Evolutionary conservation across 2,113 vertebrate species (phyloP), one percentile per base, ranked within the genome.

Genomic region (Carlito syrichta): DNA sequence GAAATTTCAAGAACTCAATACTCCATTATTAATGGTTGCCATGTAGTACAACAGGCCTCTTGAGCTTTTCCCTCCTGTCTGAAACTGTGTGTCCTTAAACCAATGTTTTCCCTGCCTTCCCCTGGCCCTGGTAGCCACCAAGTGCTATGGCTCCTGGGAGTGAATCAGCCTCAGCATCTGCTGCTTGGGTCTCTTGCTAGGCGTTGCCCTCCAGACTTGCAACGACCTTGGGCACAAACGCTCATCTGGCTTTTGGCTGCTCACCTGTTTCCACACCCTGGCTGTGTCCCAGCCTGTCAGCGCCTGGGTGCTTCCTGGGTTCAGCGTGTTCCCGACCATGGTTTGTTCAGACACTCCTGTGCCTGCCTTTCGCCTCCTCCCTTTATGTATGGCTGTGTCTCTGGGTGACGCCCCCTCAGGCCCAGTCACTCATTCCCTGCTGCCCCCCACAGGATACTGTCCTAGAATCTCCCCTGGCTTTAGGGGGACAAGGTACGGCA

Each of bases 351-450:
- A 77, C 52, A 11, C 38, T 76, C 68, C 40, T 10, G 2, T 13
- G 14, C 74, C 62, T 52, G 56, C 76, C 48, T 87, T 82, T 62
- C 12, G 8, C 52, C 30, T 83, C 40, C 11, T 58, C 68, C 20
- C 27, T 56, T 63, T 30, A 2, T 17, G 1, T 32, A 23, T 27
- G 40, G 20, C 52, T 54, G 32, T 25, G 3, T 86, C 48, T 92
- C 7, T 13, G 11, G 5, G 56, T 52, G 63, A 45, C 6, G 1
- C 8, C 35, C 13, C 17, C 0, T 2, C 35, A 19, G 9, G 25
- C 45, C 56, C 13, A 17, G 7, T 16, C 30, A 22, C 78, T 81
- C 2, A 54, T 2, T 13, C 23, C n/a, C 2, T 20, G 12, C 35
- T 68, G n/a, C 56, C 63, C 23, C 74, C 60, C 32, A 23, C 3